Evolutionary conservation across 2,797 vertebrate genomes (phyloP).

Genomic region (Melanotaenia nigrans): DNA sequence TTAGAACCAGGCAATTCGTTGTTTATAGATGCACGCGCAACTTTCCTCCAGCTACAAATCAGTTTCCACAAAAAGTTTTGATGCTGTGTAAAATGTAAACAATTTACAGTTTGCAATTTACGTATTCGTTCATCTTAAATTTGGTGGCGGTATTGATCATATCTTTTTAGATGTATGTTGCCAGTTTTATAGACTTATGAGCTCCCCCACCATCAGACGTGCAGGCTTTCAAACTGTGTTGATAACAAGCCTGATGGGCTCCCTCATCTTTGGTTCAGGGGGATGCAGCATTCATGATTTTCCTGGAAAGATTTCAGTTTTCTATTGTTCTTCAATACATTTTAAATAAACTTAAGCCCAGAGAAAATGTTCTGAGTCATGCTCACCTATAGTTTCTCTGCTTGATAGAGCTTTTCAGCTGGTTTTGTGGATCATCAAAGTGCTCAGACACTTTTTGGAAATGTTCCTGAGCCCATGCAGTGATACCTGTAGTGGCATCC

Average conservation of each 20-base stretch:
- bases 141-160: too few species aligned
- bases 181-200: too few species aligned
- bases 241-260: not conserved
- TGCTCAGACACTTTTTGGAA: too few species aligned
- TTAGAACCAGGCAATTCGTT: conserved; percentile 21
- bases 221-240: too few species aligned
- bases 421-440: too few species aligned
- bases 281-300: not conserved
- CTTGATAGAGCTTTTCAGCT: too few species aligned
- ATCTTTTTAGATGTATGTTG: too few species aligned
- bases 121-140: not conserved
- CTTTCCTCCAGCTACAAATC: not conserved
- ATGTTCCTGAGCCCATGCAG: too few species aligned
- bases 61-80: not conserved
- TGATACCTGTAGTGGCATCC: too few species aligned
- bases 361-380: not conserved
- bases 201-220: too few species aligned
- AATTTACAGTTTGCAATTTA: not conserved
- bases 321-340: too few species aligned
- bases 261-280: not conserved
- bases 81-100: conserved; percentile 7
- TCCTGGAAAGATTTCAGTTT: not conserved
- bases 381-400: not conserved
- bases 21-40: conserved; percentile 50
- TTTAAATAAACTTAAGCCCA: not conserved